Evolutionary conservation across 1,140 invertebrate genomes (phyloP).

Genomic region (Drosophila novamexicana): DNA sequence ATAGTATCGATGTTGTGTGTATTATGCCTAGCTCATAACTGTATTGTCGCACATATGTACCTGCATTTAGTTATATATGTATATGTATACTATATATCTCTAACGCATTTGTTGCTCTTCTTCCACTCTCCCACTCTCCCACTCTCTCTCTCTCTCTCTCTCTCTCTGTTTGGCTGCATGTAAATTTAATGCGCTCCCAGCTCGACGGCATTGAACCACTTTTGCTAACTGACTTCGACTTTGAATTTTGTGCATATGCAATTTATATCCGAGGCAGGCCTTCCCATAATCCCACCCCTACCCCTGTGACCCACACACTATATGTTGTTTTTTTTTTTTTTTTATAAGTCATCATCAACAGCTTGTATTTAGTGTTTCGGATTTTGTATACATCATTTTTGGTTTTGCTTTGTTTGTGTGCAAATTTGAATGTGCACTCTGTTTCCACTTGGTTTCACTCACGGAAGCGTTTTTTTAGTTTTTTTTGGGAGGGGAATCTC

Average conservation of each 20-base stretch:
- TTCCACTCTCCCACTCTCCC: too few species aligned
- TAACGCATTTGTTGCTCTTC: neutral
- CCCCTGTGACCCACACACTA: neutral
- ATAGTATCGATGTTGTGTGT: slow-evolving; percentile 51
- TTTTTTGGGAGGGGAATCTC: slow-evolving; percentile 3
- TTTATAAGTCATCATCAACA: slow-evolving; percentile 17
- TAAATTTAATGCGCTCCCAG: slow-evolving; percentile 17
- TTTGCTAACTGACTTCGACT: slow-evolving; percentile 46
- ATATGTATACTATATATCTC: neutral
- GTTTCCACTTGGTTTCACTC: slow-evolving; percentile 29
- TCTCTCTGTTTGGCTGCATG: neutral
- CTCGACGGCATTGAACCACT: slow-evolving; percentile 38
- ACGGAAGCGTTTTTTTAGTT: slow-evolving; percentile 25
- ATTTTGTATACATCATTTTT: neutral
- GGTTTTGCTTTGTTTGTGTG: slow-evolving; percentile 1
- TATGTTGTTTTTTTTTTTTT: too few species aligned
- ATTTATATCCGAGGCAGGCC: slow-evolving; percentile 25
- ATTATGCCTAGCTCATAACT: slow-evolving; percentile 40
- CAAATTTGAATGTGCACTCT: neutral
- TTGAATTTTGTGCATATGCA: slow-evolving; percentile 47
- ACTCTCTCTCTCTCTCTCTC: neutral
- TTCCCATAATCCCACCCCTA: neutral
- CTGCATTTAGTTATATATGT: slow-evolving; percentile 8
- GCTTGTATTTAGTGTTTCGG: slow-evolving; percentile 15
- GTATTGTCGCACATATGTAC: slow-evolving; percentile 37